phyloP scores from a whole-genome alignment of 2,888 invertebrate genomes.

The Zeuzera pyrina region DNA sequence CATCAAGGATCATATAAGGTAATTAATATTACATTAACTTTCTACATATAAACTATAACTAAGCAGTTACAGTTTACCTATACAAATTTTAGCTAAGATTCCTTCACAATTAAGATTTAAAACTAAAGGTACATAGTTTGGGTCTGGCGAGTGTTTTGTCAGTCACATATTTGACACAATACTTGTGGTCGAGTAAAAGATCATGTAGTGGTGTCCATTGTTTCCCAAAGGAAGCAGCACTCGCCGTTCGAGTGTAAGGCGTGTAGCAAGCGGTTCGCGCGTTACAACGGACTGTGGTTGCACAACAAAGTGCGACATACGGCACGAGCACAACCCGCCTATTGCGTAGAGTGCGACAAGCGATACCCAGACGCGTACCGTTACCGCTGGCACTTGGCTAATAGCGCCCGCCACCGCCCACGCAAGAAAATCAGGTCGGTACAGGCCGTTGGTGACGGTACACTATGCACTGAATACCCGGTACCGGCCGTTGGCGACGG shows the following conservation, averaged over 20 bases:
- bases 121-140: too few species aligned
- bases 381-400: constrained; percentile 32
- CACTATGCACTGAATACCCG: neutral
- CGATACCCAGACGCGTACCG: constrained; percentile 23
- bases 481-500: too few species aligned
- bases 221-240: constrained; percentile 28
- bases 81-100: too few species aligned
- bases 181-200: too few species aligned
- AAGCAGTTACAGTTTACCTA: too few species aligned
- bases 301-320: constrained; percentile 29
- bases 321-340: neutral
- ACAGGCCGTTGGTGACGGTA: too few species aligned
- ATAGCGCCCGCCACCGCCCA: constrained; percentile 18
- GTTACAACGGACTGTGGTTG: constrained; percentile 36
- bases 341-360: constrained; percentile 28
- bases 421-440: constrained; percentile 18
- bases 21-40: too few species aligned
- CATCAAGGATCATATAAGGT: constrained; percentile 38
- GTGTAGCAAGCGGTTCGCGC: constrained; percentile 28
- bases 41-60: too few species aligned
- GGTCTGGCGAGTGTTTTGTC: too few species aligned
- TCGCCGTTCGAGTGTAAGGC: constrained; percentile 24
- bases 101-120: too few species aligned
- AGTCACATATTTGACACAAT: too few species aligned
- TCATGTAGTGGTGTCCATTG: neutral